A percentile compares a stretch with the other conserved stretches of the same genome.
These are phyloP conservation scores for Drosophila kurseongensis DNA, from an alignment of 1,140 invertebrate genomes.

Conservation along the genomic window DNA sequence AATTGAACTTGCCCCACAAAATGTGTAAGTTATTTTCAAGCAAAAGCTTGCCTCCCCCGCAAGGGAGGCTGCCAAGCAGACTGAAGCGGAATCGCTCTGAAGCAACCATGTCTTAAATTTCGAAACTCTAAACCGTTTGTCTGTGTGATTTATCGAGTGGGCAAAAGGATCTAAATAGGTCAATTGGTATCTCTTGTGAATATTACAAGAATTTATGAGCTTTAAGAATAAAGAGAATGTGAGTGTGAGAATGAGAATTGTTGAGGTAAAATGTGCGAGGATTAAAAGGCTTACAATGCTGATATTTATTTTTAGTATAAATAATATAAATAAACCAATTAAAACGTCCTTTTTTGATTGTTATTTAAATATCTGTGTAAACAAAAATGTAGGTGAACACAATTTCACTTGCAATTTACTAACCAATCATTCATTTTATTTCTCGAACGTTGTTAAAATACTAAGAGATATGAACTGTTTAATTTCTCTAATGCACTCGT, in stretches of 20 bases:
- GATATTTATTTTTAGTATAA: neutral
- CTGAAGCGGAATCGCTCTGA: neutral
- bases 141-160: slow-evolving; percentile 34
- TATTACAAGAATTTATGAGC: slow-evolving; percentile 31
- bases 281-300: neutral
- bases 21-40: slow-evolving; percentile 30
- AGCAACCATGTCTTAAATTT: slow-evolving; percentile 26
- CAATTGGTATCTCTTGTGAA: slow-evolving; percentile 35
- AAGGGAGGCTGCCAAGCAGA: neutral
- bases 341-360: no score
- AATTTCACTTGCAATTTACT: no score
- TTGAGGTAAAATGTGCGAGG: slow-evolving; percentile 1
- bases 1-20: slow-evolving; percentile 79
- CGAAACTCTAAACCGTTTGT: slow-evolving; percentile 41
- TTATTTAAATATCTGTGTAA: neutral
- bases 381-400: no score
- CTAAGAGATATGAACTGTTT: neutral
- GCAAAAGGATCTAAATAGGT: slow-evolving; percentile 31
- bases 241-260: neutral
- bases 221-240: slow-evolving; percentile 1
- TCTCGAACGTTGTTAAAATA: no score
- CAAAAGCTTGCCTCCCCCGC: no score
- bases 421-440: neutral
- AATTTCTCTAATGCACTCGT: no score
- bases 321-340: neutral